Conservation (phyloP, 1,140 invertebrate genomes). For the Dreissena polymorpha region DNA sequence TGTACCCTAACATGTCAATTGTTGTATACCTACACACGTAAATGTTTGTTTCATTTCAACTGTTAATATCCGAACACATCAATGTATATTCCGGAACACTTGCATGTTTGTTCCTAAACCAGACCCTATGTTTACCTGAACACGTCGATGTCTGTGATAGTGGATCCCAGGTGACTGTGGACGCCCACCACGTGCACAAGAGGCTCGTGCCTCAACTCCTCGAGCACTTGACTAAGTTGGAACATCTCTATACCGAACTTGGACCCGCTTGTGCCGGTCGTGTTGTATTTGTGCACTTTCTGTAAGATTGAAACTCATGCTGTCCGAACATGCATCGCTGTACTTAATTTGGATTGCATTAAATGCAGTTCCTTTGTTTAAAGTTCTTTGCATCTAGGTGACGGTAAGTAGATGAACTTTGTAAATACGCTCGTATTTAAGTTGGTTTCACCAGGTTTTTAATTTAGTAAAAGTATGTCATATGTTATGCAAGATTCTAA, state of each 20-base stretch:
- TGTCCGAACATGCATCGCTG: background rate
- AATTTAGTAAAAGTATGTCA: background rate
- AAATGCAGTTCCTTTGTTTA: too few relatives aligned
- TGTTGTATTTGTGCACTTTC: constrained; percentile 71
- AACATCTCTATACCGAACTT: constrained; percentile 72
- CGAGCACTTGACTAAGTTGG: constrained; percentile 58
- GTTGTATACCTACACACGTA: too few relatives aligned
- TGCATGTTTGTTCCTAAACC: too few relatives aligned
- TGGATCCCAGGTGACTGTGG: constrained; percentile 78
- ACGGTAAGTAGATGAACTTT: too few relatives aligned
- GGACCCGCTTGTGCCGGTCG: constrained; percentile 62
- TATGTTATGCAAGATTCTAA: too few relatives aligned
- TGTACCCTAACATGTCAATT: too few relatives aligned
- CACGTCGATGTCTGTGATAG: constrained; percentile 67
- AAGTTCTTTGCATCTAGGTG: too few relatives aligned
- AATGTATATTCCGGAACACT: too few relatives aligned
- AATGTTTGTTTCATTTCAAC: too few relatives aligned
- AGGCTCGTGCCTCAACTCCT: constrained; percentile 48
- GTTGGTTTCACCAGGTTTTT: background rate
- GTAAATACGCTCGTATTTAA: background rate
- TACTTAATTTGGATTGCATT: background rate
- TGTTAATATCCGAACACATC: too few relatives aligned
- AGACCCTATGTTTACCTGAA: constrained; percentile 70
- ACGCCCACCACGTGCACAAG: constrained; percentile 73
- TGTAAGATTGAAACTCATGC: constrained; percentile 23